phyloP scores from a whole-genome alignment of 2,888 invertebrate species.

The Catotricha subobsoleta region DNA sequence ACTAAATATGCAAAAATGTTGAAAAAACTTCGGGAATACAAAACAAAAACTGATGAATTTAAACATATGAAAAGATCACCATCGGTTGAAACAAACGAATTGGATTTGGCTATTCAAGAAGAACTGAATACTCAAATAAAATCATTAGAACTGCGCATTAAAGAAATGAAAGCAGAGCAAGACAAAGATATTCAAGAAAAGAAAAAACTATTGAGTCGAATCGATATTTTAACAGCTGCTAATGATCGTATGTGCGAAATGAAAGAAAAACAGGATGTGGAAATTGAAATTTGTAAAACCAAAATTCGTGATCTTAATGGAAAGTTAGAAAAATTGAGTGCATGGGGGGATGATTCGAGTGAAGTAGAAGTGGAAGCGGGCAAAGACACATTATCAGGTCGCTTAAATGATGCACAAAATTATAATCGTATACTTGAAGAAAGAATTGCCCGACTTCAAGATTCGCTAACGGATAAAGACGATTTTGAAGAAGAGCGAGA shows the following conservation, averaged over 20 bases:
- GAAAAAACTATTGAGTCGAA: constrained; percentile 44
- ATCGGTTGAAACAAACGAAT: constrained; percentile 35
- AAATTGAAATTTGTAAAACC: constrained; percentile 51
- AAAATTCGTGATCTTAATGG: constrained; percentile 50
- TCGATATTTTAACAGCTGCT: constrained; percentile 54
- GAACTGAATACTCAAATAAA: constrained; percentile 53
- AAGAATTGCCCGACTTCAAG: constrained; percentile 17
- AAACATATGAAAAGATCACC: constrained; percentile 22
- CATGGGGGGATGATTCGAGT: constrained; percentile 31
- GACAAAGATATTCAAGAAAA: constrained; percentile 48
- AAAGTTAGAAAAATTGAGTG: constrained; percentile 38
- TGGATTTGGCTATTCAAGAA: constrained; percentile 63
- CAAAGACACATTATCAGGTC: constrained; percentile 33
- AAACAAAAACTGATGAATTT: constrained; percentile 39
- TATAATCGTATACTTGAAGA: constrained; percentile 23
- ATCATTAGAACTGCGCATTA: constrained; percentile 44
- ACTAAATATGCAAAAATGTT: constrained; percentile 59
- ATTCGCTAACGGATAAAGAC: constrained; percentile 12
- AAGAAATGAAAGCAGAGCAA: constrained; percentile 37
- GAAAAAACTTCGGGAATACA: constrained; percentile 70
- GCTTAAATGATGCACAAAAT: constrained; percentile 35
- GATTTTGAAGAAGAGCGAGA: constrained; percentile 12
- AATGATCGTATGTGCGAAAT: constrained; percentile 62
- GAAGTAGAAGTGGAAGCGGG: constrained; percentile 22
- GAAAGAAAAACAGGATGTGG: constrained; percentile 64